These are phyloP conservation scores for Rhodophaea formosa DNA, from an alignment of 2,888 invertebrate genomes.

Conservation along the genomic window DNA sequence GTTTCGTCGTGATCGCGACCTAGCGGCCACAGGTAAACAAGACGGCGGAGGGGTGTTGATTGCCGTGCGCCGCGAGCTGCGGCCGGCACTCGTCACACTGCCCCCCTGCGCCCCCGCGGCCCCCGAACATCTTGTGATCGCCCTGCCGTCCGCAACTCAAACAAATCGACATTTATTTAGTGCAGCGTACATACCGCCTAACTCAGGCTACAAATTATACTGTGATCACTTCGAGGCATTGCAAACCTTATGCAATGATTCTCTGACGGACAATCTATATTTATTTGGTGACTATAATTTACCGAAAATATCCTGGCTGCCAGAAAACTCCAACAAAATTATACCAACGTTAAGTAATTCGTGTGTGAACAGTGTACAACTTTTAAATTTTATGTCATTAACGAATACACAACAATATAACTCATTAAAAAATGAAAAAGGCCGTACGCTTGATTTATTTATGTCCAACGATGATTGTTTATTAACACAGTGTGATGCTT, in stretches of 20 bases:
- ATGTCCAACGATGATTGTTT: neutral
- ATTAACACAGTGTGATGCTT: no score
- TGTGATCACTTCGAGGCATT: neutral
- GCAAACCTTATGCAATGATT: neutral
- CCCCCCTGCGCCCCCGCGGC: constrained; percentile 1
- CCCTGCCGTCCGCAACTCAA: neutral
- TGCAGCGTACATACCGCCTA: neutral
- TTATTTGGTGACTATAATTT: neutral
- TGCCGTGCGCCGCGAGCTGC: neutral
- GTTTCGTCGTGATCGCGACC: neutral
- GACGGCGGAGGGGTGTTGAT: constrained; percentile 1
- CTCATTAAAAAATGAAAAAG: neutral
- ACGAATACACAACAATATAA: neutral
- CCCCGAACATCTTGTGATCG: neutral
- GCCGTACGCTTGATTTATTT: neutral
- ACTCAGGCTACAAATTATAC: neutral
- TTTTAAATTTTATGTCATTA: neutral
- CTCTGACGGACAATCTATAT: neutral
- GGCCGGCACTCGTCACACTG: neutral
- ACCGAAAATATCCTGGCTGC: neutral
- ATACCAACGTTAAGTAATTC: neutral
- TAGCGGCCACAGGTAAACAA: neutral
- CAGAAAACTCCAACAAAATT: neutral
- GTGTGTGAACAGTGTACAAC: neutral
- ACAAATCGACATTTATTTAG: neutral